A percentile compares a stretch with the other conserved stretches of the same genome.
Evolutionary conservation across 2,888 invertebrate species (phyloP).

Genomic region (Tuta absoluta): DNA sequence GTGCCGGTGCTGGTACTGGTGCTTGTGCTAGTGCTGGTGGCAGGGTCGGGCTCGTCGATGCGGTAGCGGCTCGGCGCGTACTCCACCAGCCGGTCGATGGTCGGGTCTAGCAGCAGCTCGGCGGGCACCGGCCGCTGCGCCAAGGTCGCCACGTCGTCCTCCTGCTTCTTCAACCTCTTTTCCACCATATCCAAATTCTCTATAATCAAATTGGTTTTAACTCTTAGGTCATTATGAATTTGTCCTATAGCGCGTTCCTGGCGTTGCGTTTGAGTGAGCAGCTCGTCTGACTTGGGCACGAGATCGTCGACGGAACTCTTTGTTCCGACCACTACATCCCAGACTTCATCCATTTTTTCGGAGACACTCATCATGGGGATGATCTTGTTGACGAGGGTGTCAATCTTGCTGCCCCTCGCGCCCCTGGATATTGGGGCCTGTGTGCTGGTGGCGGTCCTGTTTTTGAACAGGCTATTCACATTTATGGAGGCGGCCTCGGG

Average conservation of each 20-base stretch:
- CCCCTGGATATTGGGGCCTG: slow-evolving; percentile 79
- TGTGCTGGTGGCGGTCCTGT: slow-evolving; percentile 82
- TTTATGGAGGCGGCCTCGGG: slow-evolving; percentile 82
- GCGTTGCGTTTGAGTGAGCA: slow-evolving; percentile 91
- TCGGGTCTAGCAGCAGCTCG: slow-evolving; percentile 86
- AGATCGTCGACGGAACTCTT: slow-evolving; percentile 93
- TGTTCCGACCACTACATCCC: slow-evolving; percentile 94
- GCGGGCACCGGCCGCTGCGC: slow-evolving; percentile 88
- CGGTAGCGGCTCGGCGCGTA: slow-evolving; percentile 87
- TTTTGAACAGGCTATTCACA: slow-evolving; percentile 73
- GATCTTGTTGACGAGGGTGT: slow-evolving; percentile 90
- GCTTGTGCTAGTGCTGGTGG: slow-evolving; percentile 64
- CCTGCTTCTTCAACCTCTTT: slow-evolving; percentile 90
- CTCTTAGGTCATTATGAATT: slow-evolving; percentile 89
- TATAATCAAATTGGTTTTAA: slow-evolving; percentile 92
- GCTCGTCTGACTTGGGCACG: slow-evolving; percentile 92
- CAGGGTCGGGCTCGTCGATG: slow-evolving; percentile 65
- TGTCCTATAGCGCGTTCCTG: slow-evolving; percentile 93
- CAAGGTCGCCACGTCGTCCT: slow-evolving; percentile 89
- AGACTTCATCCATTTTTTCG: slow-evolving; percentile 95
- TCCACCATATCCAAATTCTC: slow-evolving; percentile 93
- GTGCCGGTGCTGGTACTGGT: slow-evolving; percentile 59
- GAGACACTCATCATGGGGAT: slow-evolving; percentile 92
- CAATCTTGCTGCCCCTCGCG: slow-evolving; percentile 87
- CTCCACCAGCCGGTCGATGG: slow-evolving; percentile 89